Base-by-base conservation (phyloP, 2,888 invertebrate species). In the Cryptophagus acutangulus region DNA sequence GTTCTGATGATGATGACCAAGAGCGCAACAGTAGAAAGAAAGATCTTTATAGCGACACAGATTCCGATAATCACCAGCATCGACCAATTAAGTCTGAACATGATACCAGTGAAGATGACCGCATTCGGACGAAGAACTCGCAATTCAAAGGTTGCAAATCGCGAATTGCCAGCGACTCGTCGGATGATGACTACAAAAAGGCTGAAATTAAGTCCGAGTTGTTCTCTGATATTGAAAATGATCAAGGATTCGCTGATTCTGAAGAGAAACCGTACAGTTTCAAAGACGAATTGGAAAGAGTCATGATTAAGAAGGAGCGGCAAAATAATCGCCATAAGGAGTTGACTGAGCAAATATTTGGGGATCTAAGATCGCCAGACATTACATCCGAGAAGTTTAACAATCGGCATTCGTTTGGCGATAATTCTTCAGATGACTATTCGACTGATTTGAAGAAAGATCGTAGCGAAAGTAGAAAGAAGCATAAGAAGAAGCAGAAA, bases 401-500 rank as follows among this genome's bases (percentile, higher is more conserved):
- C 37, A 60, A 53, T 35, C 41, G 51, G 45, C 53, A 49, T 44
- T 51, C 54, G n/a, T 57, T 59, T 29, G 40, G 34, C 3, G 61
- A 61, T n/a, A 59, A 61, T 43, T 67, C 67, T 12, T 62, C 66
- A 0, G 67, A 63, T 17, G 69, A 68, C 12, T n/a, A n/a, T n/a
- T n/a, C n/a, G n/a, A 57, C 55, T 40, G 38, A 48, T 2, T 33
- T 24, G n/a, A 54, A 51, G 44, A 61, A 63, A 39, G 65, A 67
- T 28, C 67, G 63, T 48, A 51, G 58, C 13, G 82, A 82, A 58
- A 62, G 75, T 33, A 75, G 85, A 6, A 86, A 82, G 62, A 88
- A 86, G 61, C 88, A 88, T 61, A 88, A 87, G 67, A 88, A 87
- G 73, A 88, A 87, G 59, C 86, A 87, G 62, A 87, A 84, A 66